Conservation (phyloP, 2,888 invertebrate species). For the Macrosiphum euphorbiae region DNA sequence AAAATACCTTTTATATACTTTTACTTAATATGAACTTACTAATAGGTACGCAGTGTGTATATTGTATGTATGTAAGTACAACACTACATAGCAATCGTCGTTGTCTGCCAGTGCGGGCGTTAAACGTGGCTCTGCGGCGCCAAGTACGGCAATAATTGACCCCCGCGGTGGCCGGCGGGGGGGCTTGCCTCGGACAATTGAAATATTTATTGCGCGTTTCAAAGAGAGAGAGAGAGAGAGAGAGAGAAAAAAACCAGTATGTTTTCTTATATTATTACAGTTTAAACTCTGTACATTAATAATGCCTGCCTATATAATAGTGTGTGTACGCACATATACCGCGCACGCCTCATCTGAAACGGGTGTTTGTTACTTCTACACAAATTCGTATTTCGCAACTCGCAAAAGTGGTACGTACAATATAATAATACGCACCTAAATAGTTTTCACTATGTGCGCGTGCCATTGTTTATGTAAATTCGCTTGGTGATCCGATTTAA, state of each 20-base stretch:
- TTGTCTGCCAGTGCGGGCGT: neutral
- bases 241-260: neutral
- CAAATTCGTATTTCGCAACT: neutral
- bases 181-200: neutral
- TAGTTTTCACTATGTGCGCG: too few species aligned
- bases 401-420: neutral
- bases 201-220: slow-evolving; percentile 31
- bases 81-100: neutral
- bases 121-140: slow-evolving; percentile 35
- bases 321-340: neutral
- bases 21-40: neutral
- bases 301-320: neutral
- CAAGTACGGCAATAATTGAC: slow-evolving; percentile 34
- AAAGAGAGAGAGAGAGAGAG: too few species aligned
- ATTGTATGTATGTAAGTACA: neutral
- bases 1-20: neutral
- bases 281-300: slow-evolving; percentile 37
- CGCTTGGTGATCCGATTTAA: too few species aligned
- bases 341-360: neutral
- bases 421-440: too few species aligned
- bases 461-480: too few species aligned
- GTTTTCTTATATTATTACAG: neutral
- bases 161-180: neutral
- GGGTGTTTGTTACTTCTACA: neutral
- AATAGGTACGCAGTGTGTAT: neutral